A percentile compares a stretch with the other conserved stretches of the same genome.
Conservation (phyloP, 1,140 invertebrate genomes). For the Goniozus legneri region DNA sequence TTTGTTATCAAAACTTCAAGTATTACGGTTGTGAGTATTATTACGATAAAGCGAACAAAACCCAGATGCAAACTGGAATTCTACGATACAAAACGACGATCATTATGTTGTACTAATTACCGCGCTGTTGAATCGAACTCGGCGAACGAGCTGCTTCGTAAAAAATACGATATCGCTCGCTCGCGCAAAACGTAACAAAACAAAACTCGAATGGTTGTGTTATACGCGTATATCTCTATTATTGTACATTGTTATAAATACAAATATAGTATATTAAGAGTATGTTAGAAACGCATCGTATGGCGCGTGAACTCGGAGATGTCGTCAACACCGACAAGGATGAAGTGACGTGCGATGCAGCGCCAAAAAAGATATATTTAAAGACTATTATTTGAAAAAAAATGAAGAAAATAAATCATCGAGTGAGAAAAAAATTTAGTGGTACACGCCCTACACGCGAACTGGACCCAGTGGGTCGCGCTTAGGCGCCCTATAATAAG, state of each 20-base stretch:
- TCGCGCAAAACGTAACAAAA: too few species aligned
- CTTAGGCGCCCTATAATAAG: constrained; percentile 48
- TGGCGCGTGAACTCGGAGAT: background rate
- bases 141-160: too few species aligned
- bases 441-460: background rate
- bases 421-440: background rate
- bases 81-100: too few species aligned
- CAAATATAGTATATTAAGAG: too few species aligned
- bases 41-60: constrained; percentile 17
- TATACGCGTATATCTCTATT: background rate
- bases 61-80: background rate
- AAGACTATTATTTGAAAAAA: too few species aligned
- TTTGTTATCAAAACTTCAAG: constrained; percentile 41
- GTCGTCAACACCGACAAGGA: background rate
- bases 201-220: background rate
- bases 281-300: constrained; percentile 5
- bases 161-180: too few species aligned
- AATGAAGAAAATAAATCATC: background rate
- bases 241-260: too few species aligned
- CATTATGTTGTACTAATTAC: too few species aligned
- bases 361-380: too few species aligned
- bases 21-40: constrained; percentile 49
- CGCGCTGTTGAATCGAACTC: too few species aligned
- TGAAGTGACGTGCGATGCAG: too few species aligned
- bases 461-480: background rate